Evolutionary conservation across 1,140 invertebrate species (phyloP), one percentile per base, ranked within the genome.

Genomic region (Trissolcus basalis): DNA sequence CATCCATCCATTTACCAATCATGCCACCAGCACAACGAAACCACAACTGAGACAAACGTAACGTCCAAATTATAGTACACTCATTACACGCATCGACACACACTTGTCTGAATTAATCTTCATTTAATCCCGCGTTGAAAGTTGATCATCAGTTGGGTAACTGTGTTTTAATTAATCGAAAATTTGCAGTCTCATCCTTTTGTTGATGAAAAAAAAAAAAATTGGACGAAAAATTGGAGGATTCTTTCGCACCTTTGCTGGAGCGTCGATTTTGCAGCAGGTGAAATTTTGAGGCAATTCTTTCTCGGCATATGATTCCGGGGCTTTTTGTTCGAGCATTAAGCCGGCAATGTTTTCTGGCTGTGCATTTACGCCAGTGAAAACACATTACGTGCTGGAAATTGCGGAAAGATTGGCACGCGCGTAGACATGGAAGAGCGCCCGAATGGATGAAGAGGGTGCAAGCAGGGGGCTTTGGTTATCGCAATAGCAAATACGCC

Each of bases 1-100:
- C 78, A 85, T 83, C 83, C 83, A 85, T 85, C 80, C 82, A 83
- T 82, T 83, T 82, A 69, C 81, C 60, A 56, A 73, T 69, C 70
- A 73, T 70, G 54, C 49, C 63, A 55, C 55, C 51, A 55, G 45
- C 50, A 75, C 44, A 47, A 8, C 9, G 3, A 39, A 44, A 3
- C 11, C 11, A 7, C 43, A 1, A 12, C 11, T 13, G 13, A 44
- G 6, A 44, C 13, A 44, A 44, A 44, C n/a, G 43, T 8, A 44
- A 12, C 12, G n/a, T n/a, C n/a, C n/a, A n/a, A n/a, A n/a, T n/a
- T n/a, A n/a, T n/a, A n/a, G n/a, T n/a, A n/a, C n/a, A 3, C 19
- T 27, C 19, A 27, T 27, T 27, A 27, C 19, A 27, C 19, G 19
- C 19, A 27, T 27, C 19, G 6, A 27, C 19, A 27, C 19, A 27